These are phyloP conservation scores for Phrynocephalus vlangalii DNA, from an alignment of 2,797 vertebrate genomes.

Conservation along the genomic window DNA sequence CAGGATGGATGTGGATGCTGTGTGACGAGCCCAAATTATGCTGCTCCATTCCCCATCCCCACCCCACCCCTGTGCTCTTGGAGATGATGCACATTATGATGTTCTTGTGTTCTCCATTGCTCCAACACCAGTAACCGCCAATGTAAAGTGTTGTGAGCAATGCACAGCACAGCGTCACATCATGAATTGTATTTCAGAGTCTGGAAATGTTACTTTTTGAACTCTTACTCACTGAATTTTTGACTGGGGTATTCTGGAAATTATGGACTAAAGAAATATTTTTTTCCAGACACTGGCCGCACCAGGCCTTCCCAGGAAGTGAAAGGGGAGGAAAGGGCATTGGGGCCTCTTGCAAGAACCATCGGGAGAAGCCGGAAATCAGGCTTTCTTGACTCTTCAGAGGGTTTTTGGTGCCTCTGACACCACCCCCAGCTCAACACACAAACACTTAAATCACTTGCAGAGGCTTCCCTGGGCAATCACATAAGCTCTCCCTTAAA, in stretches of 20 bases:
- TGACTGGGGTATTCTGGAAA: no score
- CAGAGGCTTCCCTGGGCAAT: background rate
- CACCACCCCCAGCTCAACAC: background rate
- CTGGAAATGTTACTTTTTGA: background rate
- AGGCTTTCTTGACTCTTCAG: background rate
- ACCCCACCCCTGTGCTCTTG: background rate
- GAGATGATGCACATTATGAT: no score
- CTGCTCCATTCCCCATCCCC: background rate
- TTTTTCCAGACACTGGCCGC: no score
- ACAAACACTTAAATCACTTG: background rate
- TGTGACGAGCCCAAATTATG: background rate
- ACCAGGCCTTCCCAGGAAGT: background rate
- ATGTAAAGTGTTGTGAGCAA: background rate
- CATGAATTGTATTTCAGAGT: background rate
- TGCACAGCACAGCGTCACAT: background rate
- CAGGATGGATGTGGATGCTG: background rate
- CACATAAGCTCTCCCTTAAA: background rate
- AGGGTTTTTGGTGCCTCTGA: background rate
- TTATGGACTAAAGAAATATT: no score
- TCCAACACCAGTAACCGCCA: background rate
- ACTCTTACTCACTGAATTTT: background rate
- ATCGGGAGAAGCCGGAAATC: background rate
- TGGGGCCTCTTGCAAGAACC: background rate
- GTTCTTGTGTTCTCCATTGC: background rate
- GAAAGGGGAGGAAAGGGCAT: background rate